phyloP scores from a whole-genome alignment of 2,888 invertebrate genomes.

The Nysson spinosus region DNA sequence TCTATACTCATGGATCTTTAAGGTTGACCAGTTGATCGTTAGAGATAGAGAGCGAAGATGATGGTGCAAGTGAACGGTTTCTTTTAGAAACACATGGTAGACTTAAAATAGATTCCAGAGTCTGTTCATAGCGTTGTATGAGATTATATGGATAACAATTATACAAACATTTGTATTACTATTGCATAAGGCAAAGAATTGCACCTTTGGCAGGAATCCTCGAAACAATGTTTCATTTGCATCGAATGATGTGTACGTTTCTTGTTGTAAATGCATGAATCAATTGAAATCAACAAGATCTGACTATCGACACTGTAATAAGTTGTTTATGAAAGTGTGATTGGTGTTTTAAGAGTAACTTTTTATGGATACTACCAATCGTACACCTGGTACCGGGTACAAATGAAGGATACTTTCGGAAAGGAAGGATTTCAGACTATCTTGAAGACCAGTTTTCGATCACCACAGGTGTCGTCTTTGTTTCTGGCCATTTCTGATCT shows the following conservation, averaged over 20 bases:
- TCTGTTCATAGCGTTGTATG: no score
- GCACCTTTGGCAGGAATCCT: constrained; percentile 24
- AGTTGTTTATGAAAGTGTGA: no score
- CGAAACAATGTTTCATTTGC: constrained; percentile 54
- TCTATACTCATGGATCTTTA: constrained; percentile 42
- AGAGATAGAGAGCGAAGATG: constrained; percentile 37
- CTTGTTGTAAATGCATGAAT: constrained; percentile 31
- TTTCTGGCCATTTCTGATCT: not conserved
- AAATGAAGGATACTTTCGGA: constrained; percentile 10
- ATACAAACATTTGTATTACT: no score
- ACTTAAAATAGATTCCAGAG: not conserved
- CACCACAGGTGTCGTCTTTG: constrained; percentile 27
- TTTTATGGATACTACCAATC: constrained; percentile 11
- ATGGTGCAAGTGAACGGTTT: constrained; percentile 34
- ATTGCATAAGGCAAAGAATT: no score
- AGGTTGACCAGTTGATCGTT: constrained; percentile 42
- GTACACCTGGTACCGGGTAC: constrained; percentile 25
- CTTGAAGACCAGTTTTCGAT: constrained; percentile 25
- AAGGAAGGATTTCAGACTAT: constrained; percentile 29
- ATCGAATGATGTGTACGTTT: constrained; percentile 59
- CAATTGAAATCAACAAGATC: no score
- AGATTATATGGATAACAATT: no score
- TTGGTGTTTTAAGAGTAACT: no score
- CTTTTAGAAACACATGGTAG: no score
- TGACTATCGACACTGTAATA: no score